Percentiles rank a stretch among this genome's conserved stretches.
Evolutionary conservation across 1,140 invertebrate genomes (phyloP).

Genomic region (Macrocentrus cingulum): DNA sequence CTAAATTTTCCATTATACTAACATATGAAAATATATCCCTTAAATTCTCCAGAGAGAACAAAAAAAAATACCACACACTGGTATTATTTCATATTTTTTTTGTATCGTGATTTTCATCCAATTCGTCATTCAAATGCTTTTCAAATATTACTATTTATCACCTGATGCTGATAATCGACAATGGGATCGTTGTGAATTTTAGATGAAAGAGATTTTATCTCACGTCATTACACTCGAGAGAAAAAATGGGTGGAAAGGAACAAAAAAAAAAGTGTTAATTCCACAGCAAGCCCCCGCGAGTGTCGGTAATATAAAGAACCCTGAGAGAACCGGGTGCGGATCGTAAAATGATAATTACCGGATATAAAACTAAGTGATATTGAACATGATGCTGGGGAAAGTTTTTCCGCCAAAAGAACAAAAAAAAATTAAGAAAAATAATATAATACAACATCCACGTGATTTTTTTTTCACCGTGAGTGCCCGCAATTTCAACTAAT

Average conservation of each 20-base stretch:
- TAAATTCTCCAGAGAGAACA: background rate
- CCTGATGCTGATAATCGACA: too few species aligned
- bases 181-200: too few species aligned
- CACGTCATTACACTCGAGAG: conserved; percentile 10
- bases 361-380: conserved; percentile 58
- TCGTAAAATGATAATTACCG: conserved; percentile 58
- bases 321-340: conserved; percentile 53
- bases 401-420: background rate
- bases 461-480: too few species aligned
- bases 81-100: background rate
- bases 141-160: background rate
- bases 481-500: background rate
- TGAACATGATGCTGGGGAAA: conserved; percentile 48
- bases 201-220: background rate
- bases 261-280: conserved; percentile 47
- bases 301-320: conserved; percentile 50
- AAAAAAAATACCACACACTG: conserved; percentile 10
- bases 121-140: background rate
- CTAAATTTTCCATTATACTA: conserved; percentile 58
- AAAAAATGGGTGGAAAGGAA: conserved; percentile 14
- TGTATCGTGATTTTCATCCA: background rate
- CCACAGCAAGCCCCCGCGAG: conserved; percentile 41
- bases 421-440: background rate
- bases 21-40: conserved; percentile 32
- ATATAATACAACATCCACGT: background rate